phyloP scores from a whole-genome alignment of 2,113 vertebrate species.

The Loxodonta africana region DNA sequence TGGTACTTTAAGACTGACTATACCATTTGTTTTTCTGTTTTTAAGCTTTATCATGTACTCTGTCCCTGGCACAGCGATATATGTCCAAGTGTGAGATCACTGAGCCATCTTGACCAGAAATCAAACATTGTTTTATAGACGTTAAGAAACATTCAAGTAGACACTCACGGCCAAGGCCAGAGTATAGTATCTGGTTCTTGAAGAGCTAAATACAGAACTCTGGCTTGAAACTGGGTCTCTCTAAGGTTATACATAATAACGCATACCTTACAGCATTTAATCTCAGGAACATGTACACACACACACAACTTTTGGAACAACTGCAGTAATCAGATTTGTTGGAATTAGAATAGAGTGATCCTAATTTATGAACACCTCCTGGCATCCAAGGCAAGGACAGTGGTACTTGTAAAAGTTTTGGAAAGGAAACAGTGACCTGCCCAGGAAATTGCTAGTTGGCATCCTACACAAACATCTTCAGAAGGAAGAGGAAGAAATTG shows the following conservation, averaged over 20 bases:
- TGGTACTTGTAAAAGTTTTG: constrained; percentile 32
- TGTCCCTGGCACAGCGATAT: not conserved
- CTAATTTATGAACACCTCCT: not conserved
- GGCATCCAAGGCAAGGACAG: not conserved
- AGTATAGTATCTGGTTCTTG: not conserved
- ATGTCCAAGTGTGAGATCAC: constrained; percentile 21
- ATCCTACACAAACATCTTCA: not conserved
- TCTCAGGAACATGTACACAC: not conserved
- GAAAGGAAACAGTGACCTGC: not conserved
- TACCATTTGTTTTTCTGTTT: not conserved
- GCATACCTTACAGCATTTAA: not conserved
- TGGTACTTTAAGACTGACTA: not conserved
- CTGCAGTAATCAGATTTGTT: not conserved
- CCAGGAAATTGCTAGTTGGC: not conserved
- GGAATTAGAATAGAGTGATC: not conserved
- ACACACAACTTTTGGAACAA: not conserved
- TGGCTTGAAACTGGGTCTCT: not conserved
- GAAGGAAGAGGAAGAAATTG: constrained; percentile 36
- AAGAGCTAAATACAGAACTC: constrained; percentile 30
- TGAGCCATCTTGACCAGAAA: not conserved
- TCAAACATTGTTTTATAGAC: constrained; percentile 36
- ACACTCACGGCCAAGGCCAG: not conserved
- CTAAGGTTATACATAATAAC: not conserved
- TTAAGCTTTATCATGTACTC: not conserved
- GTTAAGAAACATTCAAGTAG: not conserved